Evolutionary conservation across 2,113 vertebrate genomes (phyloP).

Genomic region (Dromaius novaehollandiae): DNA sequence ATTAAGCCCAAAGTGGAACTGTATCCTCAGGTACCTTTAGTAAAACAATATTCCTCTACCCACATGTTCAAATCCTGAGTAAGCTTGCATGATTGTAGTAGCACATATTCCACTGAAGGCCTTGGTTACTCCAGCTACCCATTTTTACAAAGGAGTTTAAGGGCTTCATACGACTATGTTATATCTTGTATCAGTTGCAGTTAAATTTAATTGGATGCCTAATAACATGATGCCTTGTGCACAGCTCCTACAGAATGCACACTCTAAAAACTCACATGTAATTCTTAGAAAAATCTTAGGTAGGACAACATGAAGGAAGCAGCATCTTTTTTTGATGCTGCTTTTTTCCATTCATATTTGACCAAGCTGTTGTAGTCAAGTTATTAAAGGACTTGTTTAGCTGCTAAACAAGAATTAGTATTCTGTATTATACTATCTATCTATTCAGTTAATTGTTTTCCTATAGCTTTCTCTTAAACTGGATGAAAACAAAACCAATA

Average conservation of each 20-base stretch:
- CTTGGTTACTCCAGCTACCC: background rate
- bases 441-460: background rate
- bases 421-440: background rate
- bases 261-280: background rate
- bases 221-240: background rate
- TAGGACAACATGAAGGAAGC: background rate
- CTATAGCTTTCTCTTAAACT: background rate
- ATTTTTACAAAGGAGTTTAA: background rate
- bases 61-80: background rate
- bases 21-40: background rate
- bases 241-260: background rate
- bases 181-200: background rate
- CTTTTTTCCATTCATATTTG: background rate
- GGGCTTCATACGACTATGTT: background rate
- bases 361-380: background rate
- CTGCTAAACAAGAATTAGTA: background rate
- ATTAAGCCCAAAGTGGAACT: background rate
- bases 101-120: background rate
- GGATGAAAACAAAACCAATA: accelerated
- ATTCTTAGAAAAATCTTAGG: background rate
- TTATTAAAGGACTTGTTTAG: background rate
- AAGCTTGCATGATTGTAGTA: background rate
- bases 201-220: background rate
- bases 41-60: background rate
- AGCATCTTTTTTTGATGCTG: background rate